Percentiles rank a stretch among this genome's conserved stretches.
Evolutionary conservation across 2,113 vertebrate genomes (phyloP).

Genomic region (Myrmophylax atrothorax): DNA sequence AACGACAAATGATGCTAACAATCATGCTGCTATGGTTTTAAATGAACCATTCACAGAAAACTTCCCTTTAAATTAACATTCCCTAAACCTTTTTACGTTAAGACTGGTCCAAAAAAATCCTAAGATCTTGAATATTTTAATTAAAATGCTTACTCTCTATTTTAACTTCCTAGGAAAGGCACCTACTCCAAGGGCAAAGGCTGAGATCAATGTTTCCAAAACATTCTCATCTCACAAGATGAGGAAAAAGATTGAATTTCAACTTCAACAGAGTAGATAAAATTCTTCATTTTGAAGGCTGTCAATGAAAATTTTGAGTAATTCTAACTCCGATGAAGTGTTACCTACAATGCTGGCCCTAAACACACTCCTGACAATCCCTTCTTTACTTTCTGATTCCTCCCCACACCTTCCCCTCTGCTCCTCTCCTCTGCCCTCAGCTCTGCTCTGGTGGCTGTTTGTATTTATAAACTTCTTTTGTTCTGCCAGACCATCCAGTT

Average conservation of each 20-base stretch:
- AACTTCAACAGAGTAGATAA: not conserved
- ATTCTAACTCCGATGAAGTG: not conserved
- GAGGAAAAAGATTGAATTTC: not conserved
- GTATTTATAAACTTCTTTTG: not conserved
- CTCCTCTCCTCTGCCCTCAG: not conserved
- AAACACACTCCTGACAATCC: not conserved
- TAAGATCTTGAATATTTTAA: not conserved
- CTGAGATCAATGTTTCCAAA: not conserved
- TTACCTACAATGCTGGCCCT: not conserved
- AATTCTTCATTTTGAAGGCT: not conserved
- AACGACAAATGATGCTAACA: not conserved
- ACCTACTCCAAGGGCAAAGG: not conserved
- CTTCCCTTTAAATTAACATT: not conserved
- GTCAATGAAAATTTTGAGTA: not conserved
- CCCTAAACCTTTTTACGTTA: not conserved
- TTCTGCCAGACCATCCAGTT: conserved; percentile 24
- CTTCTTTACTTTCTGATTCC: not conserved
- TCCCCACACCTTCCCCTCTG: not conserved
- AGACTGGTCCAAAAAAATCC: not conserved
- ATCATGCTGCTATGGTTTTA: not conserved
- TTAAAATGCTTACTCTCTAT: not conserved
- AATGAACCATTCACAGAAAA: not conserved
- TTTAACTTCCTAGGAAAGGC: not conserved
- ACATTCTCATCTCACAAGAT: not conserved
- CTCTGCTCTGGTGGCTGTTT: not conserved